Evolutionary conservation across 2,113 vertebrate genomes (phyloP).

Genomic region (Microcebus tavaratra): DNA sequence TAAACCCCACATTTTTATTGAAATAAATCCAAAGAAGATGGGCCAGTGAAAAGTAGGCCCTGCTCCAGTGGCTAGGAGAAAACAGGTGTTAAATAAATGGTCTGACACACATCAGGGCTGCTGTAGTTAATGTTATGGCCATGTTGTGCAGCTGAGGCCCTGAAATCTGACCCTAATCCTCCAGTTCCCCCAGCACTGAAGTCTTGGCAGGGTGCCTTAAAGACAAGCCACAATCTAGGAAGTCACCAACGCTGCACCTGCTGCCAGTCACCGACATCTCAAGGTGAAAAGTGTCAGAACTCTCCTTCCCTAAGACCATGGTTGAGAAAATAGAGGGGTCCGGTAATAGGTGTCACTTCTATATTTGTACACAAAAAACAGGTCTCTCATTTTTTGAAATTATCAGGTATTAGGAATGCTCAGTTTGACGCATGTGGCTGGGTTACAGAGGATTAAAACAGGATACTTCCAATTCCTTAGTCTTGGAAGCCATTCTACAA

Average conservation of each 20-base stretch:
- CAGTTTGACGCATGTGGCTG: background rate
- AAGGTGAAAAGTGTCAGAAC: background rate
- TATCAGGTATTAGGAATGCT: background rate
- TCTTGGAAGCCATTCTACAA: conserved; percentile 13
- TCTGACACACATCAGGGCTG: background rate
- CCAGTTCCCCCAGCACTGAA: background rate
- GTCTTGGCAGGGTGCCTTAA: background rate
- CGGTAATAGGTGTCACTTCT: background rate
- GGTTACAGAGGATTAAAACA: conserved; percentile 44
- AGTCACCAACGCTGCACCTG: background rate
- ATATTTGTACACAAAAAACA: background rate
- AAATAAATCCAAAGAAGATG: background rate
- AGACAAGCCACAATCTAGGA: background rate
- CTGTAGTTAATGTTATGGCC: background rate
- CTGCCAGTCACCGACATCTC: background rate
- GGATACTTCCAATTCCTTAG: background rate
- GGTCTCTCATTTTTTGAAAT: background rate
- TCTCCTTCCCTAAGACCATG: background rate
- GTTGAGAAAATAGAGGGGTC: background rate
- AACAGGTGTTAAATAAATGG: background rate
- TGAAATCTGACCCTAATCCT: background rate
- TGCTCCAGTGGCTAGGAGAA: background rate
- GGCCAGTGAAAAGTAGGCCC: background rate
- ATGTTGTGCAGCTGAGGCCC: background rate
- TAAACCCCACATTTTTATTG: background rate